Percentiles rank a stretch among this genome's conserved stretches.
Conservation (phyloP, 2,113 vertebrate species). For the Hemibagrus wyckioides region DNA sequence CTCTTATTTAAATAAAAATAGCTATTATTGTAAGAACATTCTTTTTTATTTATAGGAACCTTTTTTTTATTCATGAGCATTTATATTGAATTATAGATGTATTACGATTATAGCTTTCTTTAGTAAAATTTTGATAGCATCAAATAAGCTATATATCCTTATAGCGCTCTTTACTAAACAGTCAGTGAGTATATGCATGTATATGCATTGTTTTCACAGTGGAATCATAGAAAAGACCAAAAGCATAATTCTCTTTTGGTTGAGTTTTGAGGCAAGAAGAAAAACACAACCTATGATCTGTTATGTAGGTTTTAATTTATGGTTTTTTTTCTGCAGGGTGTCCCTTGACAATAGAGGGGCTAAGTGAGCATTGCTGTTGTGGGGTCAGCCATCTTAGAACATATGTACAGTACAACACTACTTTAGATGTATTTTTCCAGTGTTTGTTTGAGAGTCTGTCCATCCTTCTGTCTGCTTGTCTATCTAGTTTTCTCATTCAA, state of each 20-base stretch:
- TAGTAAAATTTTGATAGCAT: background rate
- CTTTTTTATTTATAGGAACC: background rate
- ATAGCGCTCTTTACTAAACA: conserved; percentile 19
- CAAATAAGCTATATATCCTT: conserved; percentile 20
- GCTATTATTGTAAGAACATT: background rate
- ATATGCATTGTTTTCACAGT: background rate
- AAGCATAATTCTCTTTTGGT: conserved; percentile 31
- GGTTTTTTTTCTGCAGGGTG: conserved; percentile 7
- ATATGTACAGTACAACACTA: background rate
- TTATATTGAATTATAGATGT: background rate
- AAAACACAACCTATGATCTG: conserved; percentile 19
- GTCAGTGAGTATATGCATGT: background rate
- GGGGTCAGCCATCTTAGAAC: conserved; percentile 18
- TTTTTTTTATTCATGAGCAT: background rate
- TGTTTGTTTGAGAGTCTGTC: background rate
- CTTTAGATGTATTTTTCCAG: background rate
- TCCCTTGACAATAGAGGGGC: conserved; percentile 27
- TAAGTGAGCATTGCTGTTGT: conserved; percentile 25
- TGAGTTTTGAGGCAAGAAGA: conserved; percentile 5
- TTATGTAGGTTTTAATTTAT: conserved; percentile 9
- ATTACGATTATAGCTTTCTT: background rate
- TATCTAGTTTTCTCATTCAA: background rate
- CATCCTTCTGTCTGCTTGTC: background rate
- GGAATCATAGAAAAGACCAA: conserved; percentile 18
- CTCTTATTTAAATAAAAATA: background rate